Evolutionary conservation across 2,113 vertebrate species (phyloP).

Genomic region (Epinephelus moara): DNA sequence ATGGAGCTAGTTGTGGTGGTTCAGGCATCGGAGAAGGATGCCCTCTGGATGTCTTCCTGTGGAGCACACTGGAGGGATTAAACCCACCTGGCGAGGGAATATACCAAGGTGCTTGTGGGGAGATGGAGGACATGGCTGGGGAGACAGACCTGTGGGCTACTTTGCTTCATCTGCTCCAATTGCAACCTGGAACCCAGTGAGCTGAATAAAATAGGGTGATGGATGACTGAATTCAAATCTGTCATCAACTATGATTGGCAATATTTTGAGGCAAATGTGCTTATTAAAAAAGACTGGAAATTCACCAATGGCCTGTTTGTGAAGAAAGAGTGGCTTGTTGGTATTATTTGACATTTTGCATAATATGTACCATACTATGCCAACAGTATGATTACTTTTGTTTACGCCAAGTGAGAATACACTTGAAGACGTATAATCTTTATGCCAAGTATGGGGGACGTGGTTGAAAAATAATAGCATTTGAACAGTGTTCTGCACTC

Average conservation of each 20-base stretch:
- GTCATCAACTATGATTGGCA: not conserved
- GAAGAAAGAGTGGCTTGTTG: not conserved
- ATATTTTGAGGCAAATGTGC: not conserved
- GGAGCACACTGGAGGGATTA: conserved; percentile 23
- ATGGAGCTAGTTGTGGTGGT: not conserved
- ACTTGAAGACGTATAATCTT: conserved; percentile 13
- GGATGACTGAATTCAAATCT: not conserved
- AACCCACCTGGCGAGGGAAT: conserved; percentile 27
- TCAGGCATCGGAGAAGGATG: conserved; percentile 16
- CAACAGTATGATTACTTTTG: not conserved
- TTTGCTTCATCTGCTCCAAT: not conserved
- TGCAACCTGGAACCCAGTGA: not conserved
- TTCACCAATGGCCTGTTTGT: not conserved
- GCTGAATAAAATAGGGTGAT: conserved; percentile 11
- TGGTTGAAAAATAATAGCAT: conserved; percentile 15
- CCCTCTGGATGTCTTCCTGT: conserved; percentile 10
- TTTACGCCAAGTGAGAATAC: not conserved
- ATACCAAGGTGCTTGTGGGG: conserved; percentile 7
- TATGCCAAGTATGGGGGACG: conserved; percentile 2
- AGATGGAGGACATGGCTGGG: conserved; percentile 8
- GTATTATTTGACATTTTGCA: not conserved
- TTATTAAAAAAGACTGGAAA: not conserved
- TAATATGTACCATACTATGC: not conserved
- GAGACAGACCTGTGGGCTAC: not conserved
- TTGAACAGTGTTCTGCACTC: not conserved